Evolutionary conservation across 2,888 invertebrate genomes (phyloP).

Genomic region (Periphyllus acericola): DNA sequence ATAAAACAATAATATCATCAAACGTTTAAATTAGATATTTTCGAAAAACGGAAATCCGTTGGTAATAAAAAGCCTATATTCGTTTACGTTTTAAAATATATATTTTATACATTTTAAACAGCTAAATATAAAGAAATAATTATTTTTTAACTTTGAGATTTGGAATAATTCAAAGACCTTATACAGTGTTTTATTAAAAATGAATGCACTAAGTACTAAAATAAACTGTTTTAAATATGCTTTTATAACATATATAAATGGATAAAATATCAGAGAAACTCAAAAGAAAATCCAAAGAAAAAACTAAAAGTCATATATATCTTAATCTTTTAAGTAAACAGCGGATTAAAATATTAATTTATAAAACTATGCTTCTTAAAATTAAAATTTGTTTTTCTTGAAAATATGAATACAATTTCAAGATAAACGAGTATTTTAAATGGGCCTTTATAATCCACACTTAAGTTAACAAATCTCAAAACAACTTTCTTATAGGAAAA

Average conservation of each 20-base stretch:
- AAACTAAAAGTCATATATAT: too few species aligned
- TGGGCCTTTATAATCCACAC: neutral
- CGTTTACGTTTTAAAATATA: neutral
- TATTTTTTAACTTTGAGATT: neutral
- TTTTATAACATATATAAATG: neutral
- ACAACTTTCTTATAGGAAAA: neutral
- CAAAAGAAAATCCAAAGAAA: neutral
- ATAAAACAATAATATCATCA: too few species aligned
- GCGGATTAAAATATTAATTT: neutral
- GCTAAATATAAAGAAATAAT: neutral
- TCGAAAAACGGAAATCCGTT: neutral
- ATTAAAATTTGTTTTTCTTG: neutral
- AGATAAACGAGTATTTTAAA: neutral
- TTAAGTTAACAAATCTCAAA: neutral
- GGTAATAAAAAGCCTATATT: neutral
- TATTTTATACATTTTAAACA: neutral
- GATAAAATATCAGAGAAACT: neutral
- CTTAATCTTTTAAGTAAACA: neutral
- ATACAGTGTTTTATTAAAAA: neutral
- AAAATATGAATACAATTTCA: neutral
- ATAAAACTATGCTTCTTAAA: neutral
- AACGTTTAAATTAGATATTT: too few species aligned
- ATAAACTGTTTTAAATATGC: slow-evolving; percentile 10
- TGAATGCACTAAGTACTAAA: neutral
- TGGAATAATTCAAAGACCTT: neutral